Evolutionary conservation across 2,888 invertebrate species (phyloP).

Genomic region (Coenonympha arcania): DNA sequence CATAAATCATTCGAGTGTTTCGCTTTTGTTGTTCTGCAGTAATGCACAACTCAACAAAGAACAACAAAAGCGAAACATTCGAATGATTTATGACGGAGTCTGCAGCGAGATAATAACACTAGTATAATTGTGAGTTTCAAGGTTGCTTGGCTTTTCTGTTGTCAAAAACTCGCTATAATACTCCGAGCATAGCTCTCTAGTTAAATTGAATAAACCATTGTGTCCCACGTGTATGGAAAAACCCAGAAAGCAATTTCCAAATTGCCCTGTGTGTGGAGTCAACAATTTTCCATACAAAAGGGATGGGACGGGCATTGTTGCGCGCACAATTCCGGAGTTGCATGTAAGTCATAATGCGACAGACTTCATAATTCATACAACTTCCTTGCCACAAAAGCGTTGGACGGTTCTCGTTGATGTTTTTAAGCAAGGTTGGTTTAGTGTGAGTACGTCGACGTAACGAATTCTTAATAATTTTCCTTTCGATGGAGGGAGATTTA

Average conservation of each 20-base stretch:
- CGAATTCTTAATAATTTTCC: background rate
- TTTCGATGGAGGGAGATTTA: too few species aligned
- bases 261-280: conserved; percentile 32
- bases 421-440: background rate
- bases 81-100: too few species aligned
- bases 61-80: too few species aligned
- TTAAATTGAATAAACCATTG: conserved; percentile 7
- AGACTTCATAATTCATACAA: conserved; percentile 19
- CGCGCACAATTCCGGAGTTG: conserved; percentile 16
- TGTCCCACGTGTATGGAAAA: conserved; percentile 5
- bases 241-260: conserved; percentile 16
- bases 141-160: too few species aligned
- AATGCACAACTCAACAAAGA: too few species aligned
- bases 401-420: conserved; percentile 3
- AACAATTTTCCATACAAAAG: conserved; percentile 26
- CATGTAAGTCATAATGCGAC: conserved; percentile 15
- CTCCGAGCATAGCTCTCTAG: background rate
- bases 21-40: too few species aligned
- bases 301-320: conserved; percentile 18
- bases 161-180: too few species aligned
- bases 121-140: too few species aligned
- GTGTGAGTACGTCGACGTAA: background rate
- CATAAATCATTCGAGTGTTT: too few species aligned
- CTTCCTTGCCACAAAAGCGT: conserved; percentile 11
- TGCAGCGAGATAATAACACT: too few species aligned